Evolutionary conservation across 2,113 vertebrate species (phyloP).

Genomic region (Sminthopsis crassicaudata): DNA sequence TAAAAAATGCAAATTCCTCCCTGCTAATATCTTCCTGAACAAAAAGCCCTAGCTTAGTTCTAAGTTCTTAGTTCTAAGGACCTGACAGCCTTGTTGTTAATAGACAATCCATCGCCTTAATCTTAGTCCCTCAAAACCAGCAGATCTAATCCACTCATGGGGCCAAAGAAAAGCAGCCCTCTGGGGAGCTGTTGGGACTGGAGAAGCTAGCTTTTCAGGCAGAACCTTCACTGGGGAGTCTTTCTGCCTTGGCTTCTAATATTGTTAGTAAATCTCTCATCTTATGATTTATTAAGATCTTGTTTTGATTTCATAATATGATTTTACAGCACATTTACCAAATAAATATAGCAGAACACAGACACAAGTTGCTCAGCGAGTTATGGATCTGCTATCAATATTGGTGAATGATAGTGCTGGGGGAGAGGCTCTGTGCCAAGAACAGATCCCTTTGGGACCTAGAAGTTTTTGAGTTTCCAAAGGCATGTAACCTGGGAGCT

Average conservation of each 20-base stretch:
- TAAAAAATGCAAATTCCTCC: not conserved
- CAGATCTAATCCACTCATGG: not conserved
- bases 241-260: not conserved
- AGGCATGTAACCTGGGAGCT: not conserved
- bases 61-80: not conserved
- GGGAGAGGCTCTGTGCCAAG: not conserved
- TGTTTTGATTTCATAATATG: slow-evolving; percentile 42
- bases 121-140: slow-evolving; percentile 7
- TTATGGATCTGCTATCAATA: not conserved
- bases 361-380: not conserved
- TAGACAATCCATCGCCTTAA: not conserved
- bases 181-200: not conserved
- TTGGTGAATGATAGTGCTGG: not conserved
- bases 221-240: not conserved
- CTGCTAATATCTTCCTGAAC: not conserved
- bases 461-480: not conserved
- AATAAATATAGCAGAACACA: slow-evolving; percentile 31
- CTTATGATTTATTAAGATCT: slow-evolving; percentile 31
- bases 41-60: not conserved
- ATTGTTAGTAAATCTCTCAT: not conserved
- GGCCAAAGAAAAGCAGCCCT: not conserved
- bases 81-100: not conserved
- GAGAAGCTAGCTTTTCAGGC: not conserved
- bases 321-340: slow-evolving; percentile 45
- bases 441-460: not conserved